A percentile compares a stretch with the other conserved stretches of the same genome.
phyloP scores from a whole-genome alignment of 2,888 invertebrate species.

The Hypolimnas misippus region DNA sequence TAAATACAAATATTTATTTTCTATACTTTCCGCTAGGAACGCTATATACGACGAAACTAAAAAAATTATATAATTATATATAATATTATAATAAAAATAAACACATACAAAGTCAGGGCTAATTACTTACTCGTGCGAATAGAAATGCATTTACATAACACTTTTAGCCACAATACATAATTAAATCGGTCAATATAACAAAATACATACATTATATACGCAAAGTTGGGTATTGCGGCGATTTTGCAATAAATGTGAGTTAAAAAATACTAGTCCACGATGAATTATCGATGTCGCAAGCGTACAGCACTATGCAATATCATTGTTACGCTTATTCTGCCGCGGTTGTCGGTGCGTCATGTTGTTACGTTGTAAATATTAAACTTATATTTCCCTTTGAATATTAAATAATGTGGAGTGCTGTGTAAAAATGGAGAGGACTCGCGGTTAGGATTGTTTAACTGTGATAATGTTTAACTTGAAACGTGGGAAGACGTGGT shows the following conservation, averaged over 20 bases:
- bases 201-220: constrained; percentile 2
- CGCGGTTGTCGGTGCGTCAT: constrained; percentile 53
- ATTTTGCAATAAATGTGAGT: constrained; percentile 5
- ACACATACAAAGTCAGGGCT: neutral
- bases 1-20: too few relatives aligned
- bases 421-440: constrained; percentile 40
- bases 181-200: constrained; percentile 8
- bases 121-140: neutral
- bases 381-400: constrained; percentile 39
- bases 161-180: neutral
- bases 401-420: constrained; percentile 37
- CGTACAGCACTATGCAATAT: constrained; percentile 51
- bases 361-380: constrained; percentile 44
- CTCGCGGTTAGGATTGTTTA: constrained; percentile 24
- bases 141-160: neutral
- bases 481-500: constrained; percentile 71
- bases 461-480: constrained; percentile 57
- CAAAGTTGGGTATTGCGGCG: neutral
- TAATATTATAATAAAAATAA: neutral
- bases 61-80: neutral
- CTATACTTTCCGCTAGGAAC: too few relatives aligned
- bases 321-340: constrained; percentile 47
- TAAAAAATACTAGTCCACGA: constrained; percentile 22
- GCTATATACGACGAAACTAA: too few relatives aligned
- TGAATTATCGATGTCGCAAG: constrained; percentile 36